Conservation (phyloP, 2,113 vertebrate genomes). For the Silurus meridionalis region DNA sequence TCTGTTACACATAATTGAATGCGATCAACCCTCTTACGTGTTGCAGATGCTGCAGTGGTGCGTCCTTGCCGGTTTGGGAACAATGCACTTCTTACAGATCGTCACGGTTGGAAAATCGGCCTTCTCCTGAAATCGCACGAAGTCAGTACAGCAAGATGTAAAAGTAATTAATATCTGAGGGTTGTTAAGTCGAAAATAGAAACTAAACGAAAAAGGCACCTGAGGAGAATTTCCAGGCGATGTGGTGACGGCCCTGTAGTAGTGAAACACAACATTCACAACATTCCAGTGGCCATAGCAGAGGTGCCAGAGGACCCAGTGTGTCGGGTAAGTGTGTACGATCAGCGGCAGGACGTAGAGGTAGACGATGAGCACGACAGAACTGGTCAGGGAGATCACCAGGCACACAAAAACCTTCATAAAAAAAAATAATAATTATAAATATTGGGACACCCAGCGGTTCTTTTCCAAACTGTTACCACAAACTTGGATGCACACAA, state of each 20-base stretch:
- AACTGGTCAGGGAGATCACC: constrained; percentile 84
- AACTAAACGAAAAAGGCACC: constrained; percentile 64
- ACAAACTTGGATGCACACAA: no score
- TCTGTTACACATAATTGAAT: not conserved
- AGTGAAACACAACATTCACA: constrained; percentile 92
- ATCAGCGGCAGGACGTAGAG: constrained; percentile 88
- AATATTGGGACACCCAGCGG: no score
- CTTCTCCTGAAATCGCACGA: constrained; percentile 66
- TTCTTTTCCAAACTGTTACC: no score
- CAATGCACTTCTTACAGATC: constrained; percentile 95
- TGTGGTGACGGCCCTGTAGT: constrained; percentile 94
- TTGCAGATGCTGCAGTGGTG: constrained; percentile 99
- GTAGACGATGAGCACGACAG: constrained; percentile 87
- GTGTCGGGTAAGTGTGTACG: constrained; percentile 79
- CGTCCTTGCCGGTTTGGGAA: constrained; percentile 89
- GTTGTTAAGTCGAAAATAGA: no score
- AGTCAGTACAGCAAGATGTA: no score
- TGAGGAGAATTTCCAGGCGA: constrained; percentile 85
- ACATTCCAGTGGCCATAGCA: constrained; percentile 95
- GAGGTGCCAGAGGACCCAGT: constrained; percentile 86
- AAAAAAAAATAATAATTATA: not conserved
- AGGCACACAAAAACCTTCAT: constrained; percentile 88
- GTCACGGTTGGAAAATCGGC: constrained; percentile 80
- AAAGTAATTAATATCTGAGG: no score
- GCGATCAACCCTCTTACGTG: constrained; percentile 69